Conservation (phyloP, 2,797 vertebrate species). For the Neosilurus mollespiculum region DNA sequence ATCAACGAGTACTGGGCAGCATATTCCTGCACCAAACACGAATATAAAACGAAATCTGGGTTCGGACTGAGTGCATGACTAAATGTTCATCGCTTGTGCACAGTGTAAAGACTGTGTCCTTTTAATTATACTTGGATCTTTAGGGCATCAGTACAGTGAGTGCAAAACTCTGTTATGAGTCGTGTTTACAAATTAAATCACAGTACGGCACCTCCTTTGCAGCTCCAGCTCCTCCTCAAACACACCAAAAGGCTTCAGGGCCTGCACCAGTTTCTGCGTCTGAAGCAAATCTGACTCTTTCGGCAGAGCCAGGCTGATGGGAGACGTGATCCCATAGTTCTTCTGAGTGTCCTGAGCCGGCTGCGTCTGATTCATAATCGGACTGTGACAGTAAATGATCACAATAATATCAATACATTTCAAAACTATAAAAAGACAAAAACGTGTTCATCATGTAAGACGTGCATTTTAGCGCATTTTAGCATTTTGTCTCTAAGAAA, state of each 20-base stretch:
- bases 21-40: too few relatives aligned
- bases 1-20: too few relatives aligned
- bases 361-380: slow-evolving; percentile 74
- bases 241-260: slow-evolving; percentile 81
- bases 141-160: too few relatives aligned
- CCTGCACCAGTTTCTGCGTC: slow-evolving; percentile 80
- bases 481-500: neutral
- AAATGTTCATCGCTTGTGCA: too few relatives aligned
- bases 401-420: neutral
- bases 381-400: slow-evolving; percentile 67
- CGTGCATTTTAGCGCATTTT: neutral
- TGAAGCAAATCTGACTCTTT: slow-evolving; percentile 82
- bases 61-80: too few relatives aligned
- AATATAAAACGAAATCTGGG: too few relatives aligned
- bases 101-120: too few relatives aligned
- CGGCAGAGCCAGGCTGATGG: slow-evolving; percentile 83
- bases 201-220: slow-evolving; percentile 77
- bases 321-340: slow-evolving; percentile 88
- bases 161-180: neutral
- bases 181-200: neutral
- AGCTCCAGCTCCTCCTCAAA: slow-evolving; percentile 86
- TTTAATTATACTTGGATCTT: too few relatives aligned
- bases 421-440: neutral
- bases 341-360: slow-evolving; percentile 72
- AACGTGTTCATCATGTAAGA: neutral